Evolutionary conservation across 2,113 vertebrate genomes (phyloP), one percentile per base, ranked within the genome.

Genomic region (Chaetura pelagica): DNA sequence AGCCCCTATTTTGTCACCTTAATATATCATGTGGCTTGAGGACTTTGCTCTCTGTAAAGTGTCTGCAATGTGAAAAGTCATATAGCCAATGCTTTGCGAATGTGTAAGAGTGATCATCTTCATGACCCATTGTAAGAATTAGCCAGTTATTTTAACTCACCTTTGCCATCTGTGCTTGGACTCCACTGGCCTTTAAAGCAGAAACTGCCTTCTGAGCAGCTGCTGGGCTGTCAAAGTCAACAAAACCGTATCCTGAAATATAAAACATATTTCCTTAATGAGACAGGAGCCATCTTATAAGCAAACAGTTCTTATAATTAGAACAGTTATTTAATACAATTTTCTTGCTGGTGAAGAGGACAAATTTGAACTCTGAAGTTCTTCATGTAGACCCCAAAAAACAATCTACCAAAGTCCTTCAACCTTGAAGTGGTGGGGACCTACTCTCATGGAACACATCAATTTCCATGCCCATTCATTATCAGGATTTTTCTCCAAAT

Each of bases 91-190:
- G 32, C 10, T 79, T 59, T 71, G 27, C 35, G 55, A 40, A 29
- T 0, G 3, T 6, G 54, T 12, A 49, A 57, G 21, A 30, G 61
- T 75, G 51, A 13, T 72, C 61, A 52, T 17, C 51, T 78, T 54
- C 54, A 72, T 8, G 61, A 68, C 13, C 19, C 30, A 15, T 0
- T 69, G 58, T 71, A 84, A 61, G 44, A 91, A 84, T 71, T 32
- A 63, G 27, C 24, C 3, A 1, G 34, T 55, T 87, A 73, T 52
- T 92, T 83, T 71, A 67, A 96, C 97, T 98, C 98, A 99, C 99
- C 99, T 99, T 99, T 96, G 99, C 99, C 99, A 99, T 99, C 97
- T 99, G 99, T 93, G 99, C 99, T 97, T 99, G 99, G 92, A 99
- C 98, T 84, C 99, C 99, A 74, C 78, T 99, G 68, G 98, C 99